Percentiles rank a stretch among this genome's conserved stretches.
Evolutionary conservation across 2,888 invertebrate genomes (phyloP).

Genomic region (Blastobasis adustella): DNA sequence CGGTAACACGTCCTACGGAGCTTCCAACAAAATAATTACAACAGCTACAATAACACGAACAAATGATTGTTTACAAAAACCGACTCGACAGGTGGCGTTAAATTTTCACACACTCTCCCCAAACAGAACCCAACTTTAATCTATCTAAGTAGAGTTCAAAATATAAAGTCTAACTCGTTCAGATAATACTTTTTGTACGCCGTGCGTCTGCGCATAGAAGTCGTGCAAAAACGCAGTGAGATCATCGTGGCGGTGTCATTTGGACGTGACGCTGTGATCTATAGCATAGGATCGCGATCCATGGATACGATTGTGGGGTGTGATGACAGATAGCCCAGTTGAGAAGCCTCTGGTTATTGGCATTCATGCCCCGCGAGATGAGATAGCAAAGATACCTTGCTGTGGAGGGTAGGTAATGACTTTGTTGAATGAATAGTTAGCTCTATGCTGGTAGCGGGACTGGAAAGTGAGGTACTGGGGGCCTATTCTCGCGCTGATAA

Average conservation of each 20-base stretch:
- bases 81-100: slow-evolving; percentile 18
- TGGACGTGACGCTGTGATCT: slow-evolving; percentile 6
- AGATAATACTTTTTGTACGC: slow-evolving; percentile 11
- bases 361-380: too few species aligned
- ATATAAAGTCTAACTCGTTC: not conserved
- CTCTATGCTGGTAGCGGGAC: too few species aligned
- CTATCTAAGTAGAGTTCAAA: slow-evolving; percentile 1
- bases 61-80: not conserved
- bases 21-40: too few species aligned
- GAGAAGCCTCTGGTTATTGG: slow-evolving; percentile 1
- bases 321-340: slow-evolving; percentile 26
- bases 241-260: slow-evolving; percentile 41
- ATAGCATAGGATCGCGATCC: slow-evolving; percentile 22
- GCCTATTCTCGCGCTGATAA: too few species aligned
- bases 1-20: too few species aligned
- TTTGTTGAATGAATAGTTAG: too few species aligned
- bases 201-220: slow-evolving; percentile 29
- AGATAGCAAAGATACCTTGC: too few species aligned
- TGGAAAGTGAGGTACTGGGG: too few species aligned
- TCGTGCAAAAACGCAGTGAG: slow-evolving; percentile 69
- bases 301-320: slow-evolving; percentile 17
- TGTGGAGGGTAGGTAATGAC: too few species aligned
- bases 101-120: slow-evolving; percentile 25
- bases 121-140: not conserved
- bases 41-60: too few species aligned